Evolutionary conservation across 1,140 invertebrate species (phyloP), one percentile per base, ranked within the genome.

Genomic region (Calephelis nemesis): DNA sequence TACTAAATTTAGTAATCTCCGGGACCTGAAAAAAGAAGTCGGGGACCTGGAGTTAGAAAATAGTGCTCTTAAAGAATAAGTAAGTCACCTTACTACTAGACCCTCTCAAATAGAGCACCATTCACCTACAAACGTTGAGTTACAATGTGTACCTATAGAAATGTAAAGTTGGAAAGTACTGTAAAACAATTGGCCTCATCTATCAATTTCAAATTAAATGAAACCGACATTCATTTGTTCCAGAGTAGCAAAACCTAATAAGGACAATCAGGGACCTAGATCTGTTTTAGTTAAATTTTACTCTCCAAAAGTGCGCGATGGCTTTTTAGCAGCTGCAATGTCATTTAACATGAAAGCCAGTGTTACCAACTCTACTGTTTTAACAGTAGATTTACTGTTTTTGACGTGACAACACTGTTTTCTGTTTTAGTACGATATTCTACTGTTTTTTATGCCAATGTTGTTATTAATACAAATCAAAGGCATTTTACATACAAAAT

Each of bases 131-230:
- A 77, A 74, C 45, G 40, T 77, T n/a, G 69, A 77, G 50, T 45
- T 74, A 1, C 71, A 77, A 19, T 71, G 71, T n/a, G 52, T 77
- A 10, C 73, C 73, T 63, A 73, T 45, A 50, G 49, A n/a, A 3
- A 19, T n/a, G 75, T 74, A 69, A 77, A 77, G 40, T 47, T 77
- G 47, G 5, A 63, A 4, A 68, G 40, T n/a, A 67, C 65, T 8
- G 60, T 74, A 4, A 13, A 67, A 7, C 68, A 77, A 7, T 45
- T 73, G 5, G 64, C 68, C 0, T 69, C 47, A 12, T 49, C 62
- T 0, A 63, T 74, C 5, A 63, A 67, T 5, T 67, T 52, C 54
- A 45, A 65, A 11, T 11, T 77, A 9, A 62, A 40, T 5, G 68
- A 69, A 0, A 60, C 65, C 7, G 70, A 74, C 12, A 69, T 77